A percentile compares a stretch with the other conserved stretches of the same genome.
phyloP scores from a whole-genome alignment of 53 echinoderm and acorn worm genomes.

The Echinarachnius parma region DNA sequence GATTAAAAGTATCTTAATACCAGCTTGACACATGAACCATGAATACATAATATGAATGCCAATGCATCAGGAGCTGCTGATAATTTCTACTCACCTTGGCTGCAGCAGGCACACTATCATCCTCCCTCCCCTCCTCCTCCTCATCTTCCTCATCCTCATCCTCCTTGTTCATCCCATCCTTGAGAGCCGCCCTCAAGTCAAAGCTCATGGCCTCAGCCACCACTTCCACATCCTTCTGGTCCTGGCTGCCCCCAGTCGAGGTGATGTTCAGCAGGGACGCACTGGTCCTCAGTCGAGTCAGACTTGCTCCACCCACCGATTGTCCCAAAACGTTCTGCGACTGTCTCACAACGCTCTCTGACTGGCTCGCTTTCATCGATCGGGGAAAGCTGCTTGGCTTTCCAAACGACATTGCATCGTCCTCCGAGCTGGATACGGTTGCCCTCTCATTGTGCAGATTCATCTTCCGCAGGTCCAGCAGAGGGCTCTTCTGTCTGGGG shows the following conservation, averaged over 20 bases:
- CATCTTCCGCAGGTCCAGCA: conserved; percentile 45
- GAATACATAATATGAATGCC: too few relatives aligned
- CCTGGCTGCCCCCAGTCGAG: conserved; percentile 10
- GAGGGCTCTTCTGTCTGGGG: conserved; percentile 20
- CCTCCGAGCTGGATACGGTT: conserved; percentile 55
- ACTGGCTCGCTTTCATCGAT: too few relatives aligned
- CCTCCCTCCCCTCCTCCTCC: not conserved
- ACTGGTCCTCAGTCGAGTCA: conserved; percentile 21
- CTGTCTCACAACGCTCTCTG: conserved; percentile 1
- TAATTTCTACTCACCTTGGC: not conserved
- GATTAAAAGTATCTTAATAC: not conserved
- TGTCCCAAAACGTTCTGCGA: conserved; percentile 7
- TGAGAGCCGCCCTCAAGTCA: conserved; percentile 37
- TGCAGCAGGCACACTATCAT: not conserved
- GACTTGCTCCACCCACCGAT: not conserved
- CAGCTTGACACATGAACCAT: too few relatives aligned
- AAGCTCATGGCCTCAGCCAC: conserved; percentile 79
- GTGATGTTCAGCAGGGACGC: conserved; percentile 31
- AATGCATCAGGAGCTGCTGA: too few relatives aligned
- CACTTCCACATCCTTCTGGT: conserved; percentile 55
- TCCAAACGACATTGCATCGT: conserved; percentile 44
- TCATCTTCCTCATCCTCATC: conserved; percentile 15
- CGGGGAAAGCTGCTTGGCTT: too few relatives aligned
- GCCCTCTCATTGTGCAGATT: not conserved
- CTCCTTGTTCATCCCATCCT: conserved; percentile 45